Evolutionary conservation across 2,888 invertebrate species (phyloP), one percentile per base, ranked within the genome.

Genomic region (Osmoderma eremita): DNA sequence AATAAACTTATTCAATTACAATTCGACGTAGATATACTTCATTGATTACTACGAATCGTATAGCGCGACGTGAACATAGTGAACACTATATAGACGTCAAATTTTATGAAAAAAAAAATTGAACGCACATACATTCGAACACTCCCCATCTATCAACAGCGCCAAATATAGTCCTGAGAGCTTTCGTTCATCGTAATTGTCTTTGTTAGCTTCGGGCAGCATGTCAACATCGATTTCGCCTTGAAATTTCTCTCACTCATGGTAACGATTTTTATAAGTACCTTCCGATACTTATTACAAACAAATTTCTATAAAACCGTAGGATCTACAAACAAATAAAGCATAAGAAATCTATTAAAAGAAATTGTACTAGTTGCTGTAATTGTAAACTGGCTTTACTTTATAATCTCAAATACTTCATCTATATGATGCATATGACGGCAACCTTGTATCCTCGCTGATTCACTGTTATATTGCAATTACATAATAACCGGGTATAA

Each of bases 101-200:
- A 20, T 48, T 48, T 48, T 48, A 17, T 48, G 48, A 48, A 51
- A 51, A n/a, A n/a, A n/a, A n/a, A 30, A 22, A 30, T 51, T 30
- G 30, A 17, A 13, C 15, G 15, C 24, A 24, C 22, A 22, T 15
- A 13, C 13, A 51, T 8, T 30, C 30, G 24, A 24, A 15, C 24
- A 30, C 50, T 30, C 24, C 50, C 13, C 50, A 51, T 51, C 50
- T 30, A 51, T 51, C 50, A 51, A 51, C 50, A 15, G 13, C 30
- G 50, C 24, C 50, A 24, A 51, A 51, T 24, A 51, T 51, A 51
- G 24, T 15, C 24, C 15, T 8, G 50, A 51, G 50, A 51, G 50
- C 50, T 51, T 51, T 51, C 50, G 15, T 24, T 51, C 50, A 51
- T 30, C 50, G 50, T 24, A 51, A 51, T 51, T 51, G 50, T 30